These are phyloP conservation scores for Drosophila nigromelanica DNA, from an alignment of 1,140 invertebrate species.

Conservation along the genomic window DNA sequence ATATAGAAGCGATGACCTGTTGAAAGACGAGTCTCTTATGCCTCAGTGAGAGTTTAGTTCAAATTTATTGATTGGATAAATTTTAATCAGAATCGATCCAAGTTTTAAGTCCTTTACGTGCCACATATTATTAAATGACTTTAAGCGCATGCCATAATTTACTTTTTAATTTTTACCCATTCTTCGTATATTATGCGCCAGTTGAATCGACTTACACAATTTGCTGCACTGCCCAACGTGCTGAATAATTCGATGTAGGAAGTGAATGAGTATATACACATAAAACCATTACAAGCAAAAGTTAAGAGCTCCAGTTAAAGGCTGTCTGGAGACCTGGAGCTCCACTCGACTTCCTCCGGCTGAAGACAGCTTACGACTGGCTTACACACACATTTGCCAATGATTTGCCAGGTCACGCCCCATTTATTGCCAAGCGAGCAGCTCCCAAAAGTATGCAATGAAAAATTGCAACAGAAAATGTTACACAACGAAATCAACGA, in stretches of 20 bases:
- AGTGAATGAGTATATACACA: background rate
- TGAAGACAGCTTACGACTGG: slow-evolving; percentile 17
- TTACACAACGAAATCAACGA: slow-evolving; percentile 36
- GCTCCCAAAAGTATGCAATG: slow-evolving; percentile 66
- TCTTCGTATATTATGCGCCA: background rate
- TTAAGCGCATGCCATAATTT: no score
- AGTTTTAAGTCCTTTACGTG: no score
- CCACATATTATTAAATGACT: no score
- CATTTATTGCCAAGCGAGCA: slow-evolving; percentile 40
- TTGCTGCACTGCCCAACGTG: background rate
- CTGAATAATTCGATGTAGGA: slow-evolving; percentile 16
- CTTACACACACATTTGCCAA: slow-evolving; percentile 27
- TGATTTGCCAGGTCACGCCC: slow-evolving; percentile 44
- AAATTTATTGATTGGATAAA: no score
- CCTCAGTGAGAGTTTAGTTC: no score
- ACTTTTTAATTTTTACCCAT: background rate
- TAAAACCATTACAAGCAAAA: slow-evolving; percentile 18
- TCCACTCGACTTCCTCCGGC: background rate
- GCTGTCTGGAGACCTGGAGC: slow-evolving; percentile 19
- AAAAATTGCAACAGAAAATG: slow-evolving; percentile 64
- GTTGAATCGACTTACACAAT: background rate
- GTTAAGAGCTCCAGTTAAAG: slow-evolving; percentile 23
- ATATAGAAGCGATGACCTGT: no score
- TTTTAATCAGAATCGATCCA: no score
- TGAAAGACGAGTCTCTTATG: no score